Conservation (phyloP, 2,797 vertebrate species). For the Salarias fasciatus region DNA sequence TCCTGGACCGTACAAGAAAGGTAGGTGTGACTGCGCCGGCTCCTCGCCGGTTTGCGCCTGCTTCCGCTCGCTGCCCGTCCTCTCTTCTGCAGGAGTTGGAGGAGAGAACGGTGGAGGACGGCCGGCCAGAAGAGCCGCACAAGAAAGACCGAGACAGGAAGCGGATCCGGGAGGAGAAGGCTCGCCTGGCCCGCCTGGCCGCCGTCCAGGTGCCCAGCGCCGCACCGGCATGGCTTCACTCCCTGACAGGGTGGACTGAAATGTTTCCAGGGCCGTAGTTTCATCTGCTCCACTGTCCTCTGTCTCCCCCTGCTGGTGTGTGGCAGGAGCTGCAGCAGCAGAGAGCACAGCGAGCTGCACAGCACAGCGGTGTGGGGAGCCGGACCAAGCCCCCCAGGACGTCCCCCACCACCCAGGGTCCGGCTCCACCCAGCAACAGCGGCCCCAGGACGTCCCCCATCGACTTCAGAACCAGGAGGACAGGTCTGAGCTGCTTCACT, state of each 20-base stretch:
- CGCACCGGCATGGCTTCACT: too few relatives aligned
- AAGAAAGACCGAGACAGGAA: slow-evolving; percentile 85
- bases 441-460: slow-evolving; percentile 50
- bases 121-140: slow-evolving; percentile 74
- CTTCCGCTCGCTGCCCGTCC: neutral
- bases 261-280: too few relatives aligned
- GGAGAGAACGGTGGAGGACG: too few relatives aligned
- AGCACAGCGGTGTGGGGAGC: slow-evolving; percentile 61
- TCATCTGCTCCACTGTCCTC: too few relatives aligned
- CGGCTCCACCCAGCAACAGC: slow-evolving; percentile 47
- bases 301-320: slow-evolving; percentile 39
- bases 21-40: slow-evolving; percentile 62
- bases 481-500: too few relatives aligned
- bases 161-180: slow-evolving; percentile 90
- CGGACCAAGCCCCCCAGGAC: slow-evolving; percentile 76
- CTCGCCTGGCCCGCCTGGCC: slow-evolving; percentile 84
- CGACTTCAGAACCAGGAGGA: slow-evolving; percentile 84
- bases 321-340: slow-evolving; percentile 91
- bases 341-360: slow-evolving; percentile 75
- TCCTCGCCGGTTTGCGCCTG: neutral
- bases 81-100: slow-evolving; percentile 68
- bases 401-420: slow-evolving; percentile 35
- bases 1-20: slow-evolving; percentile 85
- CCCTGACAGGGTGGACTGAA: too few relatives aligned
- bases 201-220: slow-evolving; percentile 91